Conservation (phyloP, 2,113 vertebrate species). For the Galeopterus variegatus region DNA sequence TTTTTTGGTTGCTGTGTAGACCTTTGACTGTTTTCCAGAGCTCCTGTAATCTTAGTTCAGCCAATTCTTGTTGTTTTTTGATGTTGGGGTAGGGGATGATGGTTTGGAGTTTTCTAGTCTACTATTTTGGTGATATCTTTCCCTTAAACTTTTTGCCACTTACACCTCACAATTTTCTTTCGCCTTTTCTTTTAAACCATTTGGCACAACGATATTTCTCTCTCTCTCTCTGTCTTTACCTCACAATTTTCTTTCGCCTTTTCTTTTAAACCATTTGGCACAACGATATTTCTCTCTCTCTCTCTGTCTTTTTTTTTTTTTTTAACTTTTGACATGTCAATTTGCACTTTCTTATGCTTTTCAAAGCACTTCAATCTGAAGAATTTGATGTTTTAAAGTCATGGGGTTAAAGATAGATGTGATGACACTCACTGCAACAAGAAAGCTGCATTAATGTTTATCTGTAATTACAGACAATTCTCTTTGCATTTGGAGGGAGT, state of each 20-base stretch:
- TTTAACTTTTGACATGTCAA: neutral
- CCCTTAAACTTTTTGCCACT: neutral
- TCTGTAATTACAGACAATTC: neutral
- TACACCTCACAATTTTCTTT: neutral
- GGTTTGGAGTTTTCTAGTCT: neutral
- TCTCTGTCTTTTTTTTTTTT: neutral
- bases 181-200: neutral
- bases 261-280: neutral
- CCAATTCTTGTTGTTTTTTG: neutral
- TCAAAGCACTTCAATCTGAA: neutral
- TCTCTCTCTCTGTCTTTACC: neutral
- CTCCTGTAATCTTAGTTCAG: neutral
- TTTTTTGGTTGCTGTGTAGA: neutral
- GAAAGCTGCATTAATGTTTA: neutral
- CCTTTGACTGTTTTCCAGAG: neutral
- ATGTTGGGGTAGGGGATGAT: neutral
- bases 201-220: neutral
- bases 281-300: neutral
- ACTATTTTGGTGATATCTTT: neutral
- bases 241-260: neutral
- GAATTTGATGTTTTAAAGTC: neutral
- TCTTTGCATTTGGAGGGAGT: neutral
- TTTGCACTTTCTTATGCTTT: slow-evolving; percentile 5
- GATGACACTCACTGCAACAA: neutral
- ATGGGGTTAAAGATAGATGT: neutral